Base-by-base conservation (phyloP, 2,888 invertebrate species). In the Cybosia mesomella region DNA sequence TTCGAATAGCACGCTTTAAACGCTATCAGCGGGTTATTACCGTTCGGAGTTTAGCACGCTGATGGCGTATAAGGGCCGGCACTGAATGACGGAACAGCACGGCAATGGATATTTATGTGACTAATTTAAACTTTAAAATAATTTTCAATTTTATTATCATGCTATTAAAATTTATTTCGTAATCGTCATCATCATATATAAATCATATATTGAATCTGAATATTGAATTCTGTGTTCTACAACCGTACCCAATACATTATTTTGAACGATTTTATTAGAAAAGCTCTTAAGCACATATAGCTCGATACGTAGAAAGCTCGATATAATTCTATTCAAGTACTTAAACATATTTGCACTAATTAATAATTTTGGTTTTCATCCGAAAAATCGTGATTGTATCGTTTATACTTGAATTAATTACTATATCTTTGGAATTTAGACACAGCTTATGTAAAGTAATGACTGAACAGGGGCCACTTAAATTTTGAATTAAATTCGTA, bases 401-500 rank as follows among this genome's bases (percentile, higher is more conserved):
- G n/a, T n/a, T n/a, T n/a, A n/a, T 67, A 64, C 28, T 63, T 53
- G 58, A n/a, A 54, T 66, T 71, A 68, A 66, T 58, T 64, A 73
- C 24, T 72, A 64, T 54, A 49, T 74, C 66, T 80, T 72, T 73
- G 67, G 67, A 78, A 80, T 74, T 75, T 65, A 10, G 43, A 63
- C 15, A 43, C 9, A 49, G 15, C 24, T 57, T 54, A 64, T 65
- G 10, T 34, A 34, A 49, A 32, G 28, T 34, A 15, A 34, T 34
- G 9, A 49, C 13, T 57, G 67, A 74, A 77, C 79, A 82, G 78
- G 82, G 79, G 77, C 80, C 83, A 60, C 73, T 80, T 65, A 70
- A 67, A 77, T 78, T 71, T 76, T 75, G 73, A 77, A 80, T 83
- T 83, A 76, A 84, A 86, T 84, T 84, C 82, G 80, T 80, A 76